Evolutionary conservation across 35 echinoderm and acorn worm genomes (phyloP), one percentile per base, ranked within the genome.

Genomic region (Lytechinus variegatus): DNA sequence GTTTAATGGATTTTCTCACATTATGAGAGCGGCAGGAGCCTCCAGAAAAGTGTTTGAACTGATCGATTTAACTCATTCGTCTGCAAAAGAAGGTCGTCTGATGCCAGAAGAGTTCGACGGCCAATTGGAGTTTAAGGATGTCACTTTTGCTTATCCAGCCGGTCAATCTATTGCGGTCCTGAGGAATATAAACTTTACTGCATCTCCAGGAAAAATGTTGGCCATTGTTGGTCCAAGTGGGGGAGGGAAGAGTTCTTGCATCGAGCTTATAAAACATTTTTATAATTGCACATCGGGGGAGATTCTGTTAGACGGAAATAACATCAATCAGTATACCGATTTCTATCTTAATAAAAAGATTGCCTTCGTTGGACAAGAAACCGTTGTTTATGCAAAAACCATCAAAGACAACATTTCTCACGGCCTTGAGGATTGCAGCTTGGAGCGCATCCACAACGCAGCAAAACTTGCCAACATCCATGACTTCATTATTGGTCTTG

Each of bases 221-320:
- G 97, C 98, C 51, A n/a, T 99, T 57, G 98, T 99, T 8, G 97
- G 98, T 14, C 96, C 97, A 13, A 99, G 98, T 94, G 98, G 98
- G 13, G 95, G 98, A 96, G 98, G 98, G 14, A 99, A 99, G 95
- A 99, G 96, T 86, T 94, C 95, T 11, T 97, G 98, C 95, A 97
- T 99, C 7, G 87, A 89, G 55, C 95, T 99, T 52, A 86, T 99
- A 51, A 95, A 99, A 86, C 95, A 96, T 71, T 99, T 97, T 93
- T 99, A 99, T 96, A 95, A 99, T 14, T 95, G 97, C 24, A 53
- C 44, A 14, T 16, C 88, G 86, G 98, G 98, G n/a, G 86, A 96
- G 44, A 96, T 99, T 11, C 92, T 99, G 53, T 29, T 99, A 54
- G 98, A 99, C 72, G 97, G 97, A n/a, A 92, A 95, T 21, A 95